Evolutionary conservation across 2,888 invertebrate genomes (phyloP).

Genomic region (Tetragnatha montana): DNA sequence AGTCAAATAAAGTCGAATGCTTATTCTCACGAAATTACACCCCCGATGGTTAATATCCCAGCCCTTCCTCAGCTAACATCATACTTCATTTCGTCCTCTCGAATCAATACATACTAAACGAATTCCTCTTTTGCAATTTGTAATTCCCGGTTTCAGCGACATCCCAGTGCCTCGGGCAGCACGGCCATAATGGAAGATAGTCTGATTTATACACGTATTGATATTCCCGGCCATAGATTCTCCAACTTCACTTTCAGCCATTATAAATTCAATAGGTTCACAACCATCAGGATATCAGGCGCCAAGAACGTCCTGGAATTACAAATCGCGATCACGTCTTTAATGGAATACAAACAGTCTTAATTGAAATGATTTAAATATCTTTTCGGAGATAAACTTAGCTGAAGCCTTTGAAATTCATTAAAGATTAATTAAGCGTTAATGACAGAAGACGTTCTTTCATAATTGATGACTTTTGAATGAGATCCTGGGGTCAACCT

Average conservation of each 20-base stretch:
- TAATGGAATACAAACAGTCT: conserved; percentile 1
- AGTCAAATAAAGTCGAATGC: too few relatives aligned
- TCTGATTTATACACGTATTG: background rate
- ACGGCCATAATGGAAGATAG: background rate
- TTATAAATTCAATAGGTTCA: background rate
- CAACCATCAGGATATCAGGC: background rate
- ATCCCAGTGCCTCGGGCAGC: background rate
- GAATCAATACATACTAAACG: background rate
- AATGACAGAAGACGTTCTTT: background rate
- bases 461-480: background rate
- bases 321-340: background rate
- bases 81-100: background rate
- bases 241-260: background rate
- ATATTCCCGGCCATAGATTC: background rate
- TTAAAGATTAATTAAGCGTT: background rate
- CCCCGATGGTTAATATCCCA: too few relatives aligned
- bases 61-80: background rate
- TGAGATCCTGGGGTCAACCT: background rate
- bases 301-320: background rate
- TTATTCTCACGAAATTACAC: too few relatives aligned
- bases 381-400: background rate
- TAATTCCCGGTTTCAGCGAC: background rate
- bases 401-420: background rate
- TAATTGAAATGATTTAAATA: background rate
- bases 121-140: background rate